Conservation (phyloP, 1,140 invertebrate species). For the Agrilus planipennis region DNA sequence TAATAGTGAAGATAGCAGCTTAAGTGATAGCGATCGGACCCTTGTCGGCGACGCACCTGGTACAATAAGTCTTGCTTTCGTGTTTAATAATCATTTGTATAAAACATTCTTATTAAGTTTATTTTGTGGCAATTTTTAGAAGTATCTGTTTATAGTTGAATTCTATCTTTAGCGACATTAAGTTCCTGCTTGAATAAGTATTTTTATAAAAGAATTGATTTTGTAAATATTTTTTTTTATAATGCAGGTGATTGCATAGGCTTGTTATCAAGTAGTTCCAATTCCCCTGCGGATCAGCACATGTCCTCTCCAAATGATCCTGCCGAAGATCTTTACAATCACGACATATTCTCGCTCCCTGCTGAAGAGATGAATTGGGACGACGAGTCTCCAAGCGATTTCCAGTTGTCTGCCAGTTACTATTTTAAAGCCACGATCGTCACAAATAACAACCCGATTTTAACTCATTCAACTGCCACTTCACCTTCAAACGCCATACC, state of each 20-base stretch:
- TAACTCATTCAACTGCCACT: too few species aligned
- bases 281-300: slow-evolving; percentile 30
- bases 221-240: slow-evolving; percentile 2
- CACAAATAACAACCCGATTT: background rate
- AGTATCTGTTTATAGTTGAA: too few species aligned
- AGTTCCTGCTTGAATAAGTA: background rate
- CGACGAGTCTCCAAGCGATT: slow-evolving; percentile 12
- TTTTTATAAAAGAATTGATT: background rate
- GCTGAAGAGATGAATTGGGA: slow-evolving; percentile 29
- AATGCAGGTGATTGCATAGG: slow-evolving; percentile 22
- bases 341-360: slow-evolving; percentile 21
- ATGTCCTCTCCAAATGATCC: slow-evolving; percentile 29
- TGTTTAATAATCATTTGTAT: too few species aligned
- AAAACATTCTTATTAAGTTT: too few species aligned
- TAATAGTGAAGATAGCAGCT: slow-evolving; percentile 65
- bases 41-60: slow-evolving; percentile 50
- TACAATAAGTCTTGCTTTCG: slow-evolving; percentile 12
- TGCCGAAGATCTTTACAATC: slow-evolving; percentile 24
- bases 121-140: background rate
- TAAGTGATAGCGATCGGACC: slow-evolving; percentile 64
- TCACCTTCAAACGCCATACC: too few species aligned
- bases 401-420: slow-evolving; percentile 15
- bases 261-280: slow-evolving; percentile 24
- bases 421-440: slow-evolving; percentile 21
- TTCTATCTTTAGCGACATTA: too few species aligned